phyloP scores from a whole-genome alignment of 2,797 vertebrate genomes.

The Scleropages formosus region DNA sequence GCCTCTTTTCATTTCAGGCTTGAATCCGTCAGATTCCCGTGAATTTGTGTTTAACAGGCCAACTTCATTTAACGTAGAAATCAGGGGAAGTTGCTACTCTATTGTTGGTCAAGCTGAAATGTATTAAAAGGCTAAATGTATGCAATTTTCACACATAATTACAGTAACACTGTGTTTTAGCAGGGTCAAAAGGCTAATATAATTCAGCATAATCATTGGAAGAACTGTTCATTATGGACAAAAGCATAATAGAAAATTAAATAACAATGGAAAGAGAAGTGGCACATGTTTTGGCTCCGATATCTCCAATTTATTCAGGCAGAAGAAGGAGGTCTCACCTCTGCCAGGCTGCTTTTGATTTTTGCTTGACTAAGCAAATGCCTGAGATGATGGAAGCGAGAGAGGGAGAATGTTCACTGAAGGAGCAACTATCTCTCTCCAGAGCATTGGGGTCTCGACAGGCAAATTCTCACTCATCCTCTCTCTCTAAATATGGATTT shows the following conservation, averaged over 20 bases:
- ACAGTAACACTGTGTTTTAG: conserved; percentile 22
- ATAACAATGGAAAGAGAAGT: conserved; percentile 12
- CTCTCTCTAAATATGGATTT: neutral
- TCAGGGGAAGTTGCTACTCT: conserved; percentile 21
- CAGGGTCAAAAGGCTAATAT: conserved; percentile 19
- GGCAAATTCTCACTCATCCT: neutral
- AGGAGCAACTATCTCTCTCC: neutral
- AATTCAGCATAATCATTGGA: conserved; percentile 27
- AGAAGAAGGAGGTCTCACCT: conserved; percentile 29
- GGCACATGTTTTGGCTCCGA: conserved; percentile 27
- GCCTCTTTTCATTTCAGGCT: conserved; percentile 20
- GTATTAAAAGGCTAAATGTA: conserved; percentile 22
- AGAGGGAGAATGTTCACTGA: neutral
- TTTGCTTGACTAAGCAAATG: conserved; percentile 35
- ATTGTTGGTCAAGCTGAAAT: conserved; percentile 22
- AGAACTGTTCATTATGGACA: conserved; percentile 27
- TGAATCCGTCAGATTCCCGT: conserved; percentile 23
- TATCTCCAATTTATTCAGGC: conserved; percentile 24
- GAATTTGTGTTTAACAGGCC: conserved; percentile 24
- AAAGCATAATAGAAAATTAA: conserved; percentile 25
- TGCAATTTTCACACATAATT: conserved; percentile 29
- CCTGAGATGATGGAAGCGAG: conserved; percentile 13
- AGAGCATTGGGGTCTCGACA: neutral
- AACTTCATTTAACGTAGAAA: conserved; percentile 32
- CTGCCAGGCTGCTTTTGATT: conserved; percentile 17